Conservation (phyloP, 2,888 invertebrate species). For the Lasioglossum oenotherae region DNA sequence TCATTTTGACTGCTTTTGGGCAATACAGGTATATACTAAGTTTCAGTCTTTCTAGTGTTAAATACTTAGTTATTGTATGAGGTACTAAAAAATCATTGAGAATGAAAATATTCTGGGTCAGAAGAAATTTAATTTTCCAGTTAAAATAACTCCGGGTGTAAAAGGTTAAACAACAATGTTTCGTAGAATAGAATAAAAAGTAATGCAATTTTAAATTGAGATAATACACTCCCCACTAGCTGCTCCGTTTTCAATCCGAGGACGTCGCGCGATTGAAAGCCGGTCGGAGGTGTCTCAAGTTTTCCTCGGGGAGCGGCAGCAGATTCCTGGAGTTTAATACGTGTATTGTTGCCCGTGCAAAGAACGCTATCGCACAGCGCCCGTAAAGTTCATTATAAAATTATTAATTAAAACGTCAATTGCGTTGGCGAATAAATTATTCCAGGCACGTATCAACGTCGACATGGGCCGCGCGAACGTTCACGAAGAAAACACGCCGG, state of each 20-base stretch:
- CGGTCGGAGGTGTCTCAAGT: background rate
- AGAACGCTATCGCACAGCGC: background rate
- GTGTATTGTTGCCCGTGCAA: background rate
- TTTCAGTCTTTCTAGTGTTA: too few species aligned
- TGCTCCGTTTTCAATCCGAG: background rate
- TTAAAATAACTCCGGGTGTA: too few species aligned
- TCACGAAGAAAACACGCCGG: constrained; percentile 12
- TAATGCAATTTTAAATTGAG: too few species aligned
- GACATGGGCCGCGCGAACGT: background rate
- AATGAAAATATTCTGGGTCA: too few species aligned
- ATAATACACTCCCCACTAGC: background rate
- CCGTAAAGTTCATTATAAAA: constrained; percentile 8
- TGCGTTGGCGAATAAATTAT: constrained; percentile 27
- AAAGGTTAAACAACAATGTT: too few species aligned
- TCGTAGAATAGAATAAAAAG: too few species aligned
- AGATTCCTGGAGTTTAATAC: background rate
- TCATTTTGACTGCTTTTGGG: too few species aligned
- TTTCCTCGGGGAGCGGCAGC: background rate
- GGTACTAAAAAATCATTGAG: too few species aligned
- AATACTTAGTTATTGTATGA: too few species aligned
- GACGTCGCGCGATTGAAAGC: background rate
- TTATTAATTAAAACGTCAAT: constrained; percentile 31
- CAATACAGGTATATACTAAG: too few species aligned
- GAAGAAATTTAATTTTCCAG: too few species aligned
- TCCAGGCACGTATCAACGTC: background rate